Evolutionary conservation across 2,797 vertebrate genomes (phyloP).

Genomic region (Limosa lapponica): DNA sequence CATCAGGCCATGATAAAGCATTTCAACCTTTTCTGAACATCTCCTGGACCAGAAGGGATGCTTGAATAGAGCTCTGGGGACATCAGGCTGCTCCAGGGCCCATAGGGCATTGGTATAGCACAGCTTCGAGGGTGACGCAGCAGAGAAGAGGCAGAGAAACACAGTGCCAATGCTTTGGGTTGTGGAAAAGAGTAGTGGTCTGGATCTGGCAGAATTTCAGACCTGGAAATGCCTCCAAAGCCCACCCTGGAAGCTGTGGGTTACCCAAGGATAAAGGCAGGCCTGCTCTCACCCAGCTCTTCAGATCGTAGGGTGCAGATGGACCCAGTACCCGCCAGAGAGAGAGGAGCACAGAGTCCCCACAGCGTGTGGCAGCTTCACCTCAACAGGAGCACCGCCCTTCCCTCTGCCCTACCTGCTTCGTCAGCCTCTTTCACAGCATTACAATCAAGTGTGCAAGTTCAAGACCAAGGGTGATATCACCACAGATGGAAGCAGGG

Average conservation of each 20-base stretch:
- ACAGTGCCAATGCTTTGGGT: not conserved
- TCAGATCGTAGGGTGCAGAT: not conserved
- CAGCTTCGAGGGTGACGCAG: not conserved
- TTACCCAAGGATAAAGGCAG: not conserved
- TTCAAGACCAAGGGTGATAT: not conserved
- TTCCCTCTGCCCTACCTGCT: not conserved
- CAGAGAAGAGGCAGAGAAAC: not conserved
- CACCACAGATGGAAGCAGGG: not conserved
- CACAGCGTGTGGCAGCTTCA: fast-evolving
- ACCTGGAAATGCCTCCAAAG: not conserved
- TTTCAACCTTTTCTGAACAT: not conserved
- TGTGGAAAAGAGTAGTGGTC: not conserved
- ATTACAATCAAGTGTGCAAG: not conserved
- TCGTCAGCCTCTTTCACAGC: not conserved
- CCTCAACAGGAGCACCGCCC: not conserved
- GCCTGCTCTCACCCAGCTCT: fast-evolving
- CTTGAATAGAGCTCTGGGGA: not conserved
- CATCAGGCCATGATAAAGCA: not conserved
- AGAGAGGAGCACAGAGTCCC: not conserved
- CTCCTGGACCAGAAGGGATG: not conserved
- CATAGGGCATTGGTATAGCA: not conserved
- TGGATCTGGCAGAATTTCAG: not conserved
- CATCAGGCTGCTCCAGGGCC: not conserved
- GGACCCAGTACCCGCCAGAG: fast-evolving
- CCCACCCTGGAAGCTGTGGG: not conserved